Base-by-base conservation (phyloP, 2,113 vertebrate species). In the Xenopus laevis region DNA sequence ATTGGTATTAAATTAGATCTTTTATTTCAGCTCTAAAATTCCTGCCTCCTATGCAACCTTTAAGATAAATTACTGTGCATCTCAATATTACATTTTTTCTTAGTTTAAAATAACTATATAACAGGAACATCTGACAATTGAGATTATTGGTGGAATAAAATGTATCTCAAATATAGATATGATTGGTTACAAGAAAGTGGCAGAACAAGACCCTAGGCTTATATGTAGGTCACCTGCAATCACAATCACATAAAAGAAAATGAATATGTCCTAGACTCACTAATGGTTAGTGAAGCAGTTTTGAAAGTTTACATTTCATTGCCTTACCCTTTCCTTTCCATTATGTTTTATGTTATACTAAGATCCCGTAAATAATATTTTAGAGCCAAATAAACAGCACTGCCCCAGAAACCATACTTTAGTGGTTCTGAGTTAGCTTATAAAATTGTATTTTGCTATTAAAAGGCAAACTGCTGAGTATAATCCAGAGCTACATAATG, bases 301-400 rank as follows among this genome's bases (percentile, higher is more conserved):
- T 83, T 68, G 81, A 79, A 79, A 78, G 77, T 81, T 82, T 55
- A 10, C 60, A 78, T 74, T 71, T 86, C 82, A 87, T 83, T 82
- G 74, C 71, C 82, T 83, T 81, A 81, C 79, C 73, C 65, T 78
- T 81, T 71, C 61, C 17, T 55, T 55, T 55, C 53, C 17, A n/a
- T 55, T 55, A 55, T 55, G 17, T 55, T 55, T 55, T 55, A n/a
- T 55, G 53, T 68, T 71, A 65, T 65, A 74, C 62, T 80, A 72
- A 77, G 15, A 12, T 47, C 7, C 15, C 13, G 15, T 55, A 55
- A 55, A 55, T 55, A 55, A 55, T 55, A 55, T n/a, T 50, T 50
- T 50, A 50, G 47, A 12, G 12, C 3, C 11, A 16, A 50, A 50
- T 50, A 50, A 50, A 50, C 47, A 50, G 13, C 12, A 12, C 47